Base-by-base conservation (phyloP, 1,140 invertebrate species). In the Phenacoccus solenopsis region DNA sequence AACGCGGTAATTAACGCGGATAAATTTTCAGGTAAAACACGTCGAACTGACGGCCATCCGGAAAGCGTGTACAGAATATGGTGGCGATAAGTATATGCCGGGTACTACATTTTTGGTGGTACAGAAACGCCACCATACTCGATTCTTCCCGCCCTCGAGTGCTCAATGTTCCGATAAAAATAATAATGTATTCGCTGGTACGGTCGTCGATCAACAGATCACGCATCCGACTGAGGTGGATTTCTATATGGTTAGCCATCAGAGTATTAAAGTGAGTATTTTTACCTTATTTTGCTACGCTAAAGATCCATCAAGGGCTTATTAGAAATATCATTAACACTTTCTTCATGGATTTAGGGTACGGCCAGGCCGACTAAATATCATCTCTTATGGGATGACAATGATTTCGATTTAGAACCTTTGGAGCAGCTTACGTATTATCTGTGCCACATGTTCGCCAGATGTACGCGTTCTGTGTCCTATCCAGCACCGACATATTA, bases 401-500 rank as follows among this genome's bases (percentile, higher is more conserved):
- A 81, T 49, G 75, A 86, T 12, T 82, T 94, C 72, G 78, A 81
- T 1, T 84, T 90, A 72, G 86, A 94, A 77, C 82, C 90, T 70
- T 80, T 96, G 20, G 89, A 96, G 77, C 79, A 85, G 72, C 76
- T 96, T 69, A 90, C 92, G 0, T 95, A 90, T 79, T 87, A 89
- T 76, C 79, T 96, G 24, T 96, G 94, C 77, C 91, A 96, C 76
- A 82, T 94, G 79, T 96, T 93, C 78, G 84, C 89, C 1, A 84
- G 94, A 20, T 96, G 94, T 77, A 89, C 87, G 67, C 83, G 92
- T 69, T 84, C 90, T 1, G 93, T 97, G 0, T 94, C 90, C 13
- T 95, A 95, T 81, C 94, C 94, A 2, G 89, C 94, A 1, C 93
- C 94, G 0, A 94, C 91, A 0, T 96, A 96, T 79, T 94, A 96